Percentiles rank a stretch among this genome's conserved stretches.
phyloP scores from a whole-genome alignment of 2,797 vertebrate species.

The Myripristis murdjan region DNA sequence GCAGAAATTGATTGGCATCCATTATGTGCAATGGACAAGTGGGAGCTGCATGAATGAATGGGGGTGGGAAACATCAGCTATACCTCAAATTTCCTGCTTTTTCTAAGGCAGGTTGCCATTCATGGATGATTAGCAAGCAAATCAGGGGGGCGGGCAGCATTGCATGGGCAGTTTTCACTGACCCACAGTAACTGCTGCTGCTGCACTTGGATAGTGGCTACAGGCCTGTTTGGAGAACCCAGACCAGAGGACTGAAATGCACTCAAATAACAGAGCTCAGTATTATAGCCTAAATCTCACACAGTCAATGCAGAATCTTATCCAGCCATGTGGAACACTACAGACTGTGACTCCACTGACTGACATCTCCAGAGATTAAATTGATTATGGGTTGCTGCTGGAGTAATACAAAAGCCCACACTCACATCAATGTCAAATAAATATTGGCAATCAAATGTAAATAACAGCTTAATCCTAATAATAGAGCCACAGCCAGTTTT shows the following conservation, averaged over 20 bases:
- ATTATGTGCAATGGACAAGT: slow-evolving; percentile 64
- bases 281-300: slow-evolving; percentile 37
- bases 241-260: slow-evolving; percentile 35
- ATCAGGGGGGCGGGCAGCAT: slow-evolving; percentile 69
- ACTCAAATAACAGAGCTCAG: slow-evolving; percentile 42
- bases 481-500: slow-evolving; percentile 6
- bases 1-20: slow-evolving; percentile 53
- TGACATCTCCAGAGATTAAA: slow-evolving; percentile 66
- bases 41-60: slow-evolving; percentile 55
- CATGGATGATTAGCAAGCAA: slow-evolving; percentile 70
- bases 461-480: slow-evolving; percentile 31
- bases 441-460: slow-evolving; percentile 39
- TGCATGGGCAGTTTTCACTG: slow-evolving; percentile 71
- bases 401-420: slow-evolving; percentile 41
- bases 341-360: slow-evolving; percentile 50
- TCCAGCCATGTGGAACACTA: slow-evolving; percentile 45
- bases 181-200: slow-evolving; percentile 66
- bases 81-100: slow-evolving; percentile 61
- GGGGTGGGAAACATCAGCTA: slow-evolving; percentile 52
- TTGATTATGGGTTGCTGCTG: slow-evolving; percentile 55
- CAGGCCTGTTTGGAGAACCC: slow-evolving; percentile 58
- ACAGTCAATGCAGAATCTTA: slow-evolving; percentile 30
- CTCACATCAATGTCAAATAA: slow-evolving; percentile 12
- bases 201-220: slow-evolving; percentile 60
- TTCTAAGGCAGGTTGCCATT: slow-evolving; percentile 64